These are phyloP conservation scores for Scomber scombrus DNA, from an alignment of 2,113 vertebrate genomes.

Conservation along the genomic window DNA sequence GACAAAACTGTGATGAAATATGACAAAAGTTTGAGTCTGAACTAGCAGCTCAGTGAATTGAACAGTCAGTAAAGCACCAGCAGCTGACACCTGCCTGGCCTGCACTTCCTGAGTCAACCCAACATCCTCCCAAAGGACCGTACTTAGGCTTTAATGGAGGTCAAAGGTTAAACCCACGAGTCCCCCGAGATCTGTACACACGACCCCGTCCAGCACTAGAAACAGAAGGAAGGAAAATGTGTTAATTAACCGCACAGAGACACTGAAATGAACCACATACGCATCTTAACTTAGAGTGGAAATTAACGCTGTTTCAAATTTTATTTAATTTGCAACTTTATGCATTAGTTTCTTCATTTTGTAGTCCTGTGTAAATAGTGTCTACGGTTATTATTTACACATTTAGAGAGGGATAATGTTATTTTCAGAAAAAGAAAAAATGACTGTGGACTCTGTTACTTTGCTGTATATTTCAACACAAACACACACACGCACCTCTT, in stretches of 20 bases:
- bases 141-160: slow-evolving; percentile 49
- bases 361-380: too few relatives aligned
- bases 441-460: too few relatives aligned
- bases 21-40: not conserved
- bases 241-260: slow-evolving; percentile 41
- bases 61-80: slow-evolving; percentile 31
- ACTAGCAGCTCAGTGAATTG: not conserved
- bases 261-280: slow-evolving; percentile 1
- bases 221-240: slow-evolving; percentile 38
- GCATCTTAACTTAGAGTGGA: not conserved
- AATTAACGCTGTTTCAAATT: not conserved
- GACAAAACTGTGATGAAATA: not conserved
- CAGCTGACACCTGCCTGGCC: slow-evolving; percentile 75
- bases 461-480: too few relatives aligned
- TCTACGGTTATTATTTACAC: too few relatives aligned
- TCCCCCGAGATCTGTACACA: slow-evolving; percentile 39
- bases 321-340: too few relatives aligned
- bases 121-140: slow-evolving; percentile 52
- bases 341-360: not conserved
- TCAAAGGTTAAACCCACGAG: slow-evolving; percentile 66
- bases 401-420: too few relatives aligned
- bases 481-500: too few relatives aligned
- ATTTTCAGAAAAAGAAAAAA: too few relatives aligned
- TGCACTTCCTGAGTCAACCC: slow-evolving; percentile 56
- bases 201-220: slow-evolving; percentile 18